These are phyloP conservation scores for Illadopsis cleaveri DNA, from an alignment of 2,113 vertebrate species.

Conservation along the genomic window DNA sequence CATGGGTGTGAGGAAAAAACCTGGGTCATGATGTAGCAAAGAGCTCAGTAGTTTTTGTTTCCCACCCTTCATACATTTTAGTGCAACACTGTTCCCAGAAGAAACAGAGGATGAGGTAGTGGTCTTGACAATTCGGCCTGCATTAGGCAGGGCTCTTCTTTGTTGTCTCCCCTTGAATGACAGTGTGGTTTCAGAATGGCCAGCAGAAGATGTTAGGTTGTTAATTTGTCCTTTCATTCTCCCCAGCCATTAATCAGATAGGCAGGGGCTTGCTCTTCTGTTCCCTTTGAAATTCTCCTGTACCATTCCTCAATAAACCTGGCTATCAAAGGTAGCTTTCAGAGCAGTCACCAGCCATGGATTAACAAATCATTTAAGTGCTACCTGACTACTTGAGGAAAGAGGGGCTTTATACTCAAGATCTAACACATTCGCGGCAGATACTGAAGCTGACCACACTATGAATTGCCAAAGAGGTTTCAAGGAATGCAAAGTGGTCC, in stretches of 20 bases:
- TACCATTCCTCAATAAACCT: neutral
- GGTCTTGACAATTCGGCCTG: neutral
- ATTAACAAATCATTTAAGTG: neutral
- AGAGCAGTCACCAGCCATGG: neutral
- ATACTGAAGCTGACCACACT: neutral
- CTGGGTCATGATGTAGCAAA: neutral
- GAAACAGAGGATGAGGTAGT: neutral
- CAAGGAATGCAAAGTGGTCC: neutral
- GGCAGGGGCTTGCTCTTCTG: neutral
- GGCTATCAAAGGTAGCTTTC: neutral
- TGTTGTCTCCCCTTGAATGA: neutral
- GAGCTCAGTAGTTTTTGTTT: neutral
- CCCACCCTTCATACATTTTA: neutral
- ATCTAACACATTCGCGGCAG: neutral
- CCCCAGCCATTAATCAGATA: neutral
- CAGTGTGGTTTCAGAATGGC: neutral
- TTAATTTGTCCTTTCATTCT: neutral
- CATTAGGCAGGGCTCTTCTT: neutral
- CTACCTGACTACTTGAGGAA: neutral
- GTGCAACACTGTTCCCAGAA: neutral
- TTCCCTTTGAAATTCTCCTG: neutral
- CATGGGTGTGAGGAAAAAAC: neutral
- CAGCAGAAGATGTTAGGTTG: neutral
- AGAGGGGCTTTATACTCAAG: neutral
- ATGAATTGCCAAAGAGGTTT: neutral